Percentiles rank a stretch among this genome's conserved stretches.
Evolutionary conservation across 2,797 vertebrate species (phyloP).

Genomic region (Manis javanica): DNA sequence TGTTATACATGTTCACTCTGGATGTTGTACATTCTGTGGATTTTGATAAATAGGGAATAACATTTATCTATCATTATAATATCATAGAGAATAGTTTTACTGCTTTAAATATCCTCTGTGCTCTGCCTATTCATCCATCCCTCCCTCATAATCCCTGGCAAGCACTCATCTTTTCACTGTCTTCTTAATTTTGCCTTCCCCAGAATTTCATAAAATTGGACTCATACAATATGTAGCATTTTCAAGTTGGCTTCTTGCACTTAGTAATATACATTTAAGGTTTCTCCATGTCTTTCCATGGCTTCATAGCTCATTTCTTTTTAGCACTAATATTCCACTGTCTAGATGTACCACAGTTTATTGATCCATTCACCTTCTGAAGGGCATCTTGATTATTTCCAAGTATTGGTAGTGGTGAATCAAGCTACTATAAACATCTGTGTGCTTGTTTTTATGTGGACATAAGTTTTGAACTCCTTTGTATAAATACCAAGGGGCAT

Average conservation of each 20-base stretch:
- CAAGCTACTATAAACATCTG: neutral
- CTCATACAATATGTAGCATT: neutral
- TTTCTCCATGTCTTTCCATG: neutral
- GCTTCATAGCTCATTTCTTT: neutral
- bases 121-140: neutral
- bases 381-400: neutral
- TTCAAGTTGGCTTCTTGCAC: neutral
- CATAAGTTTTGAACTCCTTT: neutral
- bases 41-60: neutral
- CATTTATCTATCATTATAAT: neutral
- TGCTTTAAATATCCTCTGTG: neutral
- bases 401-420: neutral
- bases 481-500: neutral
- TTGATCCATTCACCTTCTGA: neutral
- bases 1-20: neutral
- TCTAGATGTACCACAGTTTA: neutral
- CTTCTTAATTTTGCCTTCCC: neutral
- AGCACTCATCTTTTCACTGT: neutral
- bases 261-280: neutral
- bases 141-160: neutral
- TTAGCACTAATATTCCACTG: neutral
- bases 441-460: neutral
- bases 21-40: neutral
- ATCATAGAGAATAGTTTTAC: neutral
- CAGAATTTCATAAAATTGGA: neutral